A percentile compares a stretch with the other conserved stretches of the same genome.
Evolutionary conservation across 2,888 invertebrate genomes (phyloP).

Genomic region (Eilema caniola): DNA sequence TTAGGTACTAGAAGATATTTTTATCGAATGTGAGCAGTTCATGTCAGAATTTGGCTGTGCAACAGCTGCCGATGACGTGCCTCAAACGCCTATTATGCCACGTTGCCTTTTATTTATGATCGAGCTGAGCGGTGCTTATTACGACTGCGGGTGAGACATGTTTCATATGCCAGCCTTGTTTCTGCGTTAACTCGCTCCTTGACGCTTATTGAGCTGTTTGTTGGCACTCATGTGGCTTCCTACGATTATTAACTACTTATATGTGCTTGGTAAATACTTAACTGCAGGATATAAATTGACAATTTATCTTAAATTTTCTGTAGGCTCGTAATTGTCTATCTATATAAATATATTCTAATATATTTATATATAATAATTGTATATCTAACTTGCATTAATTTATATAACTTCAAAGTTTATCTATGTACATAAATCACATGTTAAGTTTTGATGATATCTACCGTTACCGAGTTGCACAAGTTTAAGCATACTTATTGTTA

Average conservation of each 20-base stretch:
- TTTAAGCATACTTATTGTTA: slow-evolving; percentile 68
- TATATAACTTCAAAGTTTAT: slow-evolving; percentile 61
- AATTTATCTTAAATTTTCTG: slow-evolving; percentile 12
- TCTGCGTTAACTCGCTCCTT: slow-evolving; percentile 63
- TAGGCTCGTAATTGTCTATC: slow-evolving; percentile 42
- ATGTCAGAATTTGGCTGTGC: slow-evolving; percentile 66
- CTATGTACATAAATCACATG: slow-evolving; percentile 61
- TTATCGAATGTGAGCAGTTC: slow-evolving; percentile 63
- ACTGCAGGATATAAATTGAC: slow-evolving; percentile 16
- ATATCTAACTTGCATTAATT: slow-evolving; percentile 59
- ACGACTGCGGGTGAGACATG: slow-evolving; percentile 73
- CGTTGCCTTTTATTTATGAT: slow-evolving; percentile 81
- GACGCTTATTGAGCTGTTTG: slow-evolving; percentile 74
- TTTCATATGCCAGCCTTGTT: slow-evolving; percentile 75
- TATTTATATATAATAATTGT: too few species aligned
- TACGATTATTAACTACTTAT: slow-evolving; percentile 45
- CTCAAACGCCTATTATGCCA: slow-evolving; percentile 73
- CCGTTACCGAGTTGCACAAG: slow-evolving; percentile 59
- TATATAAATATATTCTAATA: too few species aligned
- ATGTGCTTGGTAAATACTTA: slow-evolving; percentile 28
- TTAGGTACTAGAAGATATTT: slow-evolving; percentile 61
- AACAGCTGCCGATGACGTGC: slow-evolving; percentile 79
- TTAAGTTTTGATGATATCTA: slow-evolving; percentile 63
- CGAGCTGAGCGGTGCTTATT: slow-evolving; percentile 81
- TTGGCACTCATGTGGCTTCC: slow-evolving; percentile 54